phyloP scores from a whole-genome alignment of 2,113 vertebrate species.

The Podarcis muralis region DNA sequence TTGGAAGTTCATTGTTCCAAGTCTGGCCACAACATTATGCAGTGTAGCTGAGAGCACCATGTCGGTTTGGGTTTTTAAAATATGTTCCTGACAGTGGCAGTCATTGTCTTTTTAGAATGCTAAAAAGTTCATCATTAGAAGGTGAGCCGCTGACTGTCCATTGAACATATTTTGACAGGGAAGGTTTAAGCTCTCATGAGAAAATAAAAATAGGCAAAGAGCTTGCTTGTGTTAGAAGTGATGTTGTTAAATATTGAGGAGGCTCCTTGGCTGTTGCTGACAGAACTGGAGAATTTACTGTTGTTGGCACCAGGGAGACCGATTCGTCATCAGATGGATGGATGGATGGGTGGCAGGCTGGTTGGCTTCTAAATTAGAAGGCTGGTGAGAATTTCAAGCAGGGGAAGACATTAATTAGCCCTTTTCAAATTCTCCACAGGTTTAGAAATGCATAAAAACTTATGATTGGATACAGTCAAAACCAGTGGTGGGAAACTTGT shows the following conservation, averaged over 20 bases:
- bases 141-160: slow-evolving; percentile 51
- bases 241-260: slow-evolving; percentile 59
- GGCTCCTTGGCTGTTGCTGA: slow-evolving; percentile 45
- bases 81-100: slow-evolving; percentile 45
- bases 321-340: slow-evolving; percentile 36
- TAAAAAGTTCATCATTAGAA: slow-evolving; percentile 65
- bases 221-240: slow-evolving; percentile 50
- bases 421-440: slow-evolving; percentile 53
- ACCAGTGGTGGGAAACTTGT: neutral
- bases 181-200: slow-evolving; percentile 58
- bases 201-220: slow-evolving; percentile 51
- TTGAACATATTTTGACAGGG: slow-evolving; percentile 59
- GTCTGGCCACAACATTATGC: neutral
- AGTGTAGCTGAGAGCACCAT: neutral
- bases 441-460: slow-evolving; percentile 53
- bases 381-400: slow-evolving; percentile 64
- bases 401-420: slow-evolving; percentile 65
- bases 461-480: slow-evolving; percentile 53
- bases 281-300: slow-evolving; percentile 47
- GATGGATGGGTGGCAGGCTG: slow-evolving; percentile 15
- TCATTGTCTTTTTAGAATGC: slow-evolving; percentile 15
- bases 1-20: slow-evolving; percentile 28
- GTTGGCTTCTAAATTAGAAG: slow-evolving; percentile 55
- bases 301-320: slow-evolving; percentile 32
- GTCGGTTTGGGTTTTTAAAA: slow-evolving; percentile 42